A percentile compares a stretch with the other conserved stretches of the same genome.
Evolutionary conservation across 2,113 vertebrate species (phyloP).

Genomic region (Eulemur macaco): DNA sequence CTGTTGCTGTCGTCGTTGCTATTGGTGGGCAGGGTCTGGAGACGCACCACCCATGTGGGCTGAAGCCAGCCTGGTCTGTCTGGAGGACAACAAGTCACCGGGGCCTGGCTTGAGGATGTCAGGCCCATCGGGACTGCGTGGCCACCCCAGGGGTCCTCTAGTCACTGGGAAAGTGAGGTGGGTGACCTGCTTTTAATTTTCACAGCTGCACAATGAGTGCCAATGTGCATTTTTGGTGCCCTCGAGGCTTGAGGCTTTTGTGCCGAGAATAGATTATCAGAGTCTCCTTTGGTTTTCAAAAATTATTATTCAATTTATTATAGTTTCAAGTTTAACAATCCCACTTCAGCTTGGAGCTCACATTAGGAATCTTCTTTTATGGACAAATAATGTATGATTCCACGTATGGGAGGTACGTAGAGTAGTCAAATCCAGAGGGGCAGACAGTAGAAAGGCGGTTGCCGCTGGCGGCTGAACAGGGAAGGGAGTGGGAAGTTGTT

Average conservation of each 20-base stretch:
- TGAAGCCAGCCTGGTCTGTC: neutral
- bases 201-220: no score
- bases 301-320: neutral
- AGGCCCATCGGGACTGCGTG: accelerated
- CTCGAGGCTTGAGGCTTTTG: neutral
- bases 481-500: neutral
- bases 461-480: no score
- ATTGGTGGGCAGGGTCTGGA: neutral
- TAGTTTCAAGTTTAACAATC: no score
- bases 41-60: accelerated
- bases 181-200: neutral
- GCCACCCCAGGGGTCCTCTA: neutral
- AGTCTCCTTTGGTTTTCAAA: neutral
- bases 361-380: neutral
- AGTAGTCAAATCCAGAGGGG: neutral
- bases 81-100: neutral
- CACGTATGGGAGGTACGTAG: neutral
- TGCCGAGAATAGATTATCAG: neutral
- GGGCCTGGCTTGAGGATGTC: neutral
- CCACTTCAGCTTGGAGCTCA: neutral
- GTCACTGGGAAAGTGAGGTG: neutral
- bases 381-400: neutral
- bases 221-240: neutral
- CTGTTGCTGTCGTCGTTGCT: neutral
- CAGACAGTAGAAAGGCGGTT: no score